Base-by-base conservation (phyloP, 2,888 invertebrate species). In the Orthosia incerta region DNA sequence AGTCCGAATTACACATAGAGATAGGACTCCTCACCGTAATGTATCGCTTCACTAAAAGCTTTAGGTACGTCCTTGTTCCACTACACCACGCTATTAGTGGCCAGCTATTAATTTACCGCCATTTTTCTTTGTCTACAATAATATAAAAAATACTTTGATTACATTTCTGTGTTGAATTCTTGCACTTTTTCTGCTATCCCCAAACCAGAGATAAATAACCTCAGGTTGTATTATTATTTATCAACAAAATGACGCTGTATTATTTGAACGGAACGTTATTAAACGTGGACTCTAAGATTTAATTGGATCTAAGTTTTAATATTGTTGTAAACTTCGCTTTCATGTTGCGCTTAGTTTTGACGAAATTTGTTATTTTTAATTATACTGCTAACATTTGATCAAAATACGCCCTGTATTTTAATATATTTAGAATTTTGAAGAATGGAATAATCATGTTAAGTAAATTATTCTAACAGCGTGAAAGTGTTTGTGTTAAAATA, bases 291-390 rank as follows among this genome's bases (percentile, higher is more conserved):
- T 50, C 51, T 56, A 64, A 31, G 55, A 66, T 76, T 39, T 67
- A 81, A 82, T 72, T 76, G 46, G 45, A 72, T 63, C 53, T 66
- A 69, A 80, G 56, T 76, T 81, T 67, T 23, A 66, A 77, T 70
- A 53, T 81, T 68, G 18, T 65, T 71, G 12, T 70, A 65, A 76
- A 65, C 45, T 71, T 64, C 13, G 53, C 45, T 51, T 26, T 63
- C 39, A 67, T 57, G 50, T 73, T 48, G 26, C n/a, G 26, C 18
- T 57, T 48, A 31, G 53, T 63, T 82, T 56, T n/a, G 48, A 69
- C 39, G 16, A 53, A 74, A 67, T 60, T 63, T 82, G 51, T 82
- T 82, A 67, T 71, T 62, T 78, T 69, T 67, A 82, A 82, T 82
- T 64, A 74, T 39, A 64, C 59, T 7, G 50, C 63, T 57, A 67